Evolutionary conservation across 2,113 vertebrate species (phyloP).

Genomic region (Brachirus orientalis): DNA sequence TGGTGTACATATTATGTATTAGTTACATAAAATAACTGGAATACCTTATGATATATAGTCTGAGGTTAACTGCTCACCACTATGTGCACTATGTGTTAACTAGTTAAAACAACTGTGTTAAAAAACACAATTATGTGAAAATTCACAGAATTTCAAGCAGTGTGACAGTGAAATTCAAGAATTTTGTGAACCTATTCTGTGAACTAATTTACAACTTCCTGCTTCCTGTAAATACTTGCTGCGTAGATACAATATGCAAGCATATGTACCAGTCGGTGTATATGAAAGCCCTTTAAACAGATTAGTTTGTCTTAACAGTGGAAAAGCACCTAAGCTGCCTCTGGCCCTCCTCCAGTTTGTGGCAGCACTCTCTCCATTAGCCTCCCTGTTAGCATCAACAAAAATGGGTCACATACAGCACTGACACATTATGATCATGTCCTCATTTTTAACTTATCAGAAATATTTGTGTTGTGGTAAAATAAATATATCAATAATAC

Average conservation of each 20-base stretch:
- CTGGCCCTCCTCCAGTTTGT: conserved; percentile 40
- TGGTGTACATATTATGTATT: background rate
- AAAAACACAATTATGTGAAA: no score
- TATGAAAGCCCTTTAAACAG: conserved; percentile 68
- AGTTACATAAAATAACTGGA: background rate
- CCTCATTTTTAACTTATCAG: rapidly evolving
- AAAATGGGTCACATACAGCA: background rate
- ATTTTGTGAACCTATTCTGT: background rate
- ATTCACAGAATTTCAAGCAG: background rate
- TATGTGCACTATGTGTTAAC: background rate
- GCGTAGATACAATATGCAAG: conserved; percentile 35
- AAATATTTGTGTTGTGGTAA: no score
- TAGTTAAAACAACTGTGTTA: no score
- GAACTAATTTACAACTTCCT: conserved; percentile 10
- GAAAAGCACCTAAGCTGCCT: conserved; percentile 58
- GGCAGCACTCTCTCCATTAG: conserved; percentile 30
- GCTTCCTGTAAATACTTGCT: conserved; percentile 34
- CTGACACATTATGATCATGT: background rate
- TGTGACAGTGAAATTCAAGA: background rate
- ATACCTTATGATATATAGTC: background rate
- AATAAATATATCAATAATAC: no score
- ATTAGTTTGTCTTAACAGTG: conserved; percentile 75
- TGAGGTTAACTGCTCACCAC: background rate
- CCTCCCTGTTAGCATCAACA: background rate
- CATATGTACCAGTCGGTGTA: conserved; percentile 19